Percentiles rank a stretch among this genome's conserved stretches.
phyloP scores from a whole-genome alignment of 2,888 invertebrate genomes.

The Drosophila acutilabella region DNA sequence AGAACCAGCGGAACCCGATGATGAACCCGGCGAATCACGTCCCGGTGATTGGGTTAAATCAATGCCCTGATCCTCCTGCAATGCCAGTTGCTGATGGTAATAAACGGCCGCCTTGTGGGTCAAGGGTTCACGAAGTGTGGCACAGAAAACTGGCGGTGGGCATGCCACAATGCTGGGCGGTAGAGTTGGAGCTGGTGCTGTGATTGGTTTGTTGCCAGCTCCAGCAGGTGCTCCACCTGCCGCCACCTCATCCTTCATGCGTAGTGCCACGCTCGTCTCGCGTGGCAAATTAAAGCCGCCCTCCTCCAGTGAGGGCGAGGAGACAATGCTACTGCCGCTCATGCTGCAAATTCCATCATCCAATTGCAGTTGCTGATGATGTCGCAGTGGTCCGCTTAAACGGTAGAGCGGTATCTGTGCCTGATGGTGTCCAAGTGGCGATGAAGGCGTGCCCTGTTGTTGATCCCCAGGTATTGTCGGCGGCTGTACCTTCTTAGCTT shows the following conservation, averaged over 20 bases:
- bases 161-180: conserved; percentile 81
- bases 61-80: conserved; percentile 95
- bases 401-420: conserved; percentile 80
- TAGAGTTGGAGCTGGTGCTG: conserved; percentile 85
- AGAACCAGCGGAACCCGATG: conserved; percentile 94
- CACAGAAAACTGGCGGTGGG: conserved; percentile 90
- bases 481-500: conserved; percentile 96
- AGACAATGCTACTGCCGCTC: conserved; percentile 84
- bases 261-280: conserved; percentile 84
- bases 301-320: conserved; percentile 85
- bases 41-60: conserved; percentile 96
- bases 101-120: conserved; percentile 92
- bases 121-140: conserved; percentile 87
- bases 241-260: conserved; percentile 81
- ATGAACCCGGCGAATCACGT: conserved; percentile 96
- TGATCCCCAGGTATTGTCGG: conserved; percentile 93
- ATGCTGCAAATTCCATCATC: conserved; percentile 82
- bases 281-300: conserved; percentile 85
- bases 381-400: conserved; percentile 79
- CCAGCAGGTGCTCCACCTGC: conserved; percentile 83
- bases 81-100: conserved; percentile 92
- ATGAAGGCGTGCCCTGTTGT: conserved; percentile 46
- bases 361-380: conserved; percentile 69
- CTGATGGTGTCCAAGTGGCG: conserved; percentile 69
- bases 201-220: conserved; percentile 82